phyloP scores from a whole-genome alignment of 2,888 invertebrate genomes.

The Germaria angustata region DNA sequence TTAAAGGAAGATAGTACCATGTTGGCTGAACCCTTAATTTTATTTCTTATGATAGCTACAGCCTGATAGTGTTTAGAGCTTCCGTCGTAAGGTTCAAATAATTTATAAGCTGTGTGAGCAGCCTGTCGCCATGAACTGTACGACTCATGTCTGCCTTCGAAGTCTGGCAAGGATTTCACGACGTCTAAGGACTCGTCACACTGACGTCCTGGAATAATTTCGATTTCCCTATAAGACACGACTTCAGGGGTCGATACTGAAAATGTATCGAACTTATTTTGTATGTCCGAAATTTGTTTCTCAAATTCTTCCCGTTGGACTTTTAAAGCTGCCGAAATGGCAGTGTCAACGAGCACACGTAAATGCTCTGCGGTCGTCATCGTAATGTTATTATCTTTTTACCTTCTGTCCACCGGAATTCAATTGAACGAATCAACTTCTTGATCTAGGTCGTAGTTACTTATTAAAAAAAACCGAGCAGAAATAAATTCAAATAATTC shows the following conservation, averaged over 20 bases:
- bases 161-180: too few relatives aligned
- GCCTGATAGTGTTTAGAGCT: constrained; percentile 23
- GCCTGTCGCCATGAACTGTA: constrained; percentile 34
- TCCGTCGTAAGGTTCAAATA: too few relatives aligned
- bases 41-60: neutral
- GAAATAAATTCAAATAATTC: too few relatives aligned
- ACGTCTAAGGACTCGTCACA: too few relatives aligned
- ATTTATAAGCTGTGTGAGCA: constrained; percentile 41
- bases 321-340: neutral
- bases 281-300: neutral
- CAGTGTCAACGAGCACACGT: neutral
- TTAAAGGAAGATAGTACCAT: neutral
- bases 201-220: constrained; percentile 1
- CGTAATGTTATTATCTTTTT: neutral
- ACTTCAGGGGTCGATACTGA: neutral
- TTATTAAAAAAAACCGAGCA: too few relatives aligned
- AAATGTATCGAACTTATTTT: neutral
- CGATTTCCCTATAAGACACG: neutral
- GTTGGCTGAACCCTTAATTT: neutral
- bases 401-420: constrained; percentile 4
- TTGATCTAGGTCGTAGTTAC: too few relatives aligned
- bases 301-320: neutral
- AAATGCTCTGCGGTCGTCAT: neutral
- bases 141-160: constrained; percentile 4
- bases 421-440: too few relatives aligned